phyloP scores from a whole-genome alignment of 2,797 vertebrate genomes.

The Triplophysa yarkandensis region DNA sequence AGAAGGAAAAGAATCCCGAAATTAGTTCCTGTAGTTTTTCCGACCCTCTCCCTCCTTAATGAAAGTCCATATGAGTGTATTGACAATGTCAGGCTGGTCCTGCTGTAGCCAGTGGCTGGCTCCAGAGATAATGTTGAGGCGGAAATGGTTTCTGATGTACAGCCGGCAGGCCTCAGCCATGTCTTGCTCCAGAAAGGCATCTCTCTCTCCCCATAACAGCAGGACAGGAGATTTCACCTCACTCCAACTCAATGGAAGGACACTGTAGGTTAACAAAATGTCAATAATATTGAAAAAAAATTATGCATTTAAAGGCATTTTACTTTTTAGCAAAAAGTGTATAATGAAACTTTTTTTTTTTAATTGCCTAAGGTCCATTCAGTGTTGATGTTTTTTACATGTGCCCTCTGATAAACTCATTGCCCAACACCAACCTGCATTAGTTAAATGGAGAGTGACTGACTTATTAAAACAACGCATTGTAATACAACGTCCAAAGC shows the following conservation, averaged over 20 bases:
- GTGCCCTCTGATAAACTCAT: too few species aligned
- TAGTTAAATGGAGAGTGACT: too few species aligned
- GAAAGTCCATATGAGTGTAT: conserved; percentile 98
- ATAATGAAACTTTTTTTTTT: too few species aligned
- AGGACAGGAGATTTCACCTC: conserved; percentile 89
- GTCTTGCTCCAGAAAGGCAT: conserved; percentile 92
- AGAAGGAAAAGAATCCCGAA: conserved; percentile 49
- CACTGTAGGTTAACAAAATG: conserved; percentile 69
- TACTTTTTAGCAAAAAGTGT: too few species aligned
- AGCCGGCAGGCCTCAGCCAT: conserved; percentile 93
- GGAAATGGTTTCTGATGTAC: conserved; percentile 93
- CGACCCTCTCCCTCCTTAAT: conserved; percentile 90
- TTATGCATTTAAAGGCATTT: background rate
- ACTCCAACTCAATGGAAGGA: conserved; percentile 86
- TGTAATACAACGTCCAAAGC: too few species aligned
- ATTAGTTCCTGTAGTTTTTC: conserved; percentile 79
- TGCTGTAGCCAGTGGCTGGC: conserved; percentile 98
- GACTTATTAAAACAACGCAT: too few species aligned
- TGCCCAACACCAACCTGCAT: too few species aligned
- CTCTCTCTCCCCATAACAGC: conserved; percentile 93
- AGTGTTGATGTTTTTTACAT: too few species aligned
- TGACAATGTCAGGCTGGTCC: conserved; percentile 96
- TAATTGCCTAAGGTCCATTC: too few species aligned
- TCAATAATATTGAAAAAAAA: conserved; percentile 1
- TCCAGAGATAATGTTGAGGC: conserved; percentile 91